Evolutionary conservation across 2,797 vertebrate genomes (phyloP), one percentile per base, ranked within the genome.

Genomic region (Neopelma chrysocephalum): DNA sequence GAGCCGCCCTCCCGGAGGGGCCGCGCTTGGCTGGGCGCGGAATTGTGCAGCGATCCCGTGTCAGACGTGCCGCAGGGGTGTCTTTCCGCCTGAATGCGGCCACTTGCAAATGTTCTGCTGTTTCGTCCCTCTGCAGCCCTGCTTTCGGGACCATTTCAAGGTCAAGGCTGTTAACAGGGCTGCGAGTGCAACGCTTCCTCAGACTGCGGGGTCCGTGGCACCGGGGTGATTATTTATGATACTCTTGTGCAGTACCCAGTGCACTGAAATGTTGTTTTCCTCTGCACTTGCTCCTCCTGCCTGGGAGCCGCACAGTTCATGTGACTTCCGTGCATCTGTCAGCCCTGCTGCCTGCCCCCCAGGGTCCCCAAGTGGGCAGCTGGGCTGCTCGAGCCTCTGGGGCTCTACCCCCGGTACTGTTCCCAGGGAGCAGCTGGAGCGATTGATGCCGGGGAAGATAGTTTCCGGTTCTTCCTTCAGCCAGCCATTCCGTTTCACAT

Each of bases 1-100:
- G 58, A 76, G 91, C 75, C 12, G 58, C 11, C 25, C 45, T 93
- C 91, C 87, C 87, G 27, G 83, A 17, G 92, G 89, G n/a, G 25
- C 73, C 3, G 9, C 16, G 78, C 92, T 87, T 22, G 80, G 81
- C 81, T 81, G 89, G 23, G 2, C 10, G 2, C 42, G 5, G 48
- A 60, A 45, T 70, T 57, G 62, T 91, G 95, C 92, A 45, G 84
- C 4, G 15, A 45, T 83, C 21, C 53, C 1, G 9, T 9, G 64
- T 60, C 25, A 9, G 71, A 66, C 2, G 32, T 58, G 94, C 91
- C 11, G 3, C 53, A 36, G 87, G 88, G 72, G 65, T 36, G 34
- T 76, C 80, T 82, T 94, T 96, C 90, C 4, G 40, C 93, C 57
- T 56, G 72, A 90, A 42, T 54, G 87, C 72, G 19, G 54, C 75